Evolutionary conservation across 1,140 invertebrate species (phyloP).

Genomic region (Rhynchophorus ferrugineus): DNA sequence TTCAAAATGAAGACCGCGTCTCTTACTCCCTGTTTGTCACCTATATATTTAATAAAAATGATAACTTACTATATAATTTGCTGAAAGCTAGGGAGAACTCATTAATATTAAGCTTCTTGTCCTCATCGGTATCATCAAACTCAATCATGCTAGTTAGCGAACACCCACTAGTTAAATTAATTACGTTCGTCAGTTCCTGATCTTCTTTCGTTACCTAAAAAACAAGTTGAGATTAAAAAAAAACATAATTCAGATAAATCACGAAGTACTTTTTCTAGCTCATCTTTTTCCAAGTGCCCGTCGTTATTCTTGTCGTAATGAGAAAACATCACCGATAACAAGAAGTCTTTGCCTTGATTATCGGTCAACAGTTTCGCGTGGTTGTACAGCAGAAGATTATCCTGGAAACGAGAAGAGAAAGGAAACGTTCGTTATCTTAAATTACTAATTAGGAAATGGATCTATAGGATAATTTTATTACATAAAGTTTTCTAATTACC

Average conservation of each 20-base stretch:
- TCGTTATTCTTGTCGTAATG: slow-evolving; percentile 71
- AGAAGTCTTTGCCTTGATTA: slow-evolving; percentile 60
- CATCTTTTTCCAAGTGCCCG: slow-evolving; percentile 57
- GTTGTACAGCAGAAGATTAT: slow-evolving; percentile 66
- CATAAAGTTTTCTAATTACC: too few species aligned
- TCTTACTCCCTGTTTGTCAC: too few species aligned
- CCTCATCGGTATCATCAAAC: slow-evolving; percentile 62
- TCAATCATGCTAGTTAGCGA: slow-evolving; percentile 59
- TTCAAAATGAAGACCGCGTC: too few species aligned
- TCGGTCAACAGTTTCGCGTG: slow-evolving; percentile 60
- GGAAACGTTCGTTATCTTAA: too few species aligned
- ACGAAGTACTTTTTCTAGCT: slow-evolving; percentile 52
- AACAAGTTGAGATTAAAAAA: too few species aligned
- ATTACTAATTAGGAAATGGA: too few species aligned
- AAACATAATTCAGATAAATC: neutral
- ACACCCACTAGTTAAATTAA: slow-evolving; percentile 54
- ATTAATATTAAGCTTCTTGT: slow-evolving; percentile 59
- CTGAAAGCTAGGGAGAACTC: slow-evolving; percentile 74
- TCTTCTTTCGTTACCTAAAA: slow-evolving; percentile 57
- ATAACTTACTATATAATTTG: slow-evolving; percentile 67
- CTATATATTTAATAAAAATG: too few species aligned
- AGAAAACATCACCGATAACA: slow-evolving; percentile 71
- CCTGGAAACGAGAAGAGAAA: slow-evolving; percentile 43
- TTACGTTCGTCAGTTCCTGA: slow-evolving; percentile 44
- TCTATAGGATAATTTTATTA: too few species aligned